A percentile compares a stretch with the other conserved stretches of the same genome.
These are phyloP conservation scores for Nemoura dubitans DNA, from an alignment of 2,888 invertebrate genomes.

Conservation along the genomic window DNA sequence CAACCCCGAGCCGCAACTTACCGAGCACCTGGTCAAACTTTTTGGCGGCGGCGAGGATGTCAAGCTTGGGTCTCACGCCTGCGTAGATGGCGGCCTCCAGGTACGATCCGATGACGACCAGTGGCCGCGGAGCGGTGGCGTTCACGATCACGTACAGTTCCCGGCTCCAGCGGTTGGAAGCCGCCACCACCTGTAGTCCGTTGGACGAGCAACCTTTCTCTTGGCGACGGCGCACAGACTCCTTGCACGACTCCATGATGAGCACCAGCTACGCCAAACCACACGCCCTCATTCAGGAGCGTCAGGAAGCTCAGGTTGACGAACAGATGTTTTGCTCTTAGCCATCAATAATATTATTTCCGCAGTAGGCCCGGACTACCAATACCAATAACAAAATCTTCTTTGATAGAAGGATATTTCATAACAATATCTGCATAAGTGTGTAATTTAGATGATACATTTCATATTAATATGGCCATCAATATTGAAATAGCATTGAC, in stretches of 20 bases:
- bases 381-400: too few species aligned
- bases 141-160: conserved; percentile 66
- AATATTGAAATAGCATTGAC: too few species aligned
- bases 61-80: conserved; percentile 62
- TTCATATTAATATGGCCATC: too few species aligned
- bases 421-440: too few species aligned
- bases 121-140: conserved; percentile 66
- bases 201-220: background rate
- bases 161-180: conserved; percentile 72
- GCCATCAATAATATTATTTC: too few species aligned
- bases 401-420: too few species aligned
- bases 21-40: conserved; percentile 62
- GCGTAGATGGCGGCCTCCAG: conserved; percentile 81
- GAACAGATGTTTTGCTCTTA: too few species aligned
- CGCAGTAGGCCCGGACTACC: too few species aligned
- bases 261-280: conserved; percentile 52
- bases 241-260: conserved; percentile 55
- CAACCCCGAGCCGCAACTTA: conserved; percentile 48
- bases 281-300: background rate
- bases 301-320: too few species aligned
- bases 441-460: too few species aligned
- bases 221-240: conserved; percentile 49
- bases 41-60: conserved; percentile 59
- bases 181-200: conserved; percentile 66
- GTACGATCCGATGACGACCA: conserved; percentile 75